phyloP scores from a whole-genome alignment of 2,113 vertebrate species.

The Bubo bubo region DNA sequence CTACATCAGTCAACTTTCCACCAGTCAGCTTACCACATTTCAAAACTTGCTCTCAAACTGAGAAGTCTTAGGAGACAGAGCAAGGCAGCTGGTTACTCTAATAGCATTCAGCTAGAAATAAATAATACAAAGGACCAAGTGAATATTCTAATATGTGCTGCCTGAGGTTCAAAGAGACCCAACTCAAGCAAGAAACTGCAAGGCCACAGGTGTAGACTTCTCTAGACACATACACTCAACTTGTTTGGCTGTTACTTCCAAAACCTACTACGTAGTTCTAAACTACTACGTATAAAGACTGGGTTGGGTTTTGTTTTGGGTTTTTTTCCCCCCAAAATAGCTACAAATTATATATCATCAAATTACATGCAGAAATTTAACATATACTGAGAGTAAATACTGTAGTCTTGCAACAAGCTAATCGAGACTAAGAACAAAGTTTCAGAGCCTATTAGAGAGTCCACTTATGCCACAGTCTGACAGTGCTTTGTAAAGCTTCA shows the following conservation, averaged over 20 bases:
- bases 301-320: neutral
- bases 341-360: neutral
- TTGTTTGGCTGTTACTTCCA: neutral
- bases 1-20: neutral
- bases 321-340: neutral
- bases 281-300: neutral
- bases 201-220: neutral
- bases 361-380: neutral
- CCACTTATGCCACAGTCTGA: neutral
- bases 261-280: neutral
- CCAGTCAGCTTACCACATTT: neutral
- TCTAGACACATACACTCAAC: neutral
- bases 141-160: neutral
- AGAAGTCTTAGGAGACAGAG: neutral
- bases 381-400: neutral
- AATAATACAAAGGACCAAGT: neutral
- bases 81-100: neutral
- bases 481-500: neutral
- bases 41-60: neutral
- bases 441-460: neutral
- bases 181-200: fast-evolving
- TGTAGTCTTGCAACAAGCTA: neutral
- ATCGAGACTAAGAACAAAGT: neutral
- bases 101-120: neutral
- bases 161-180: neutral